Base-by-base conservation (phyloP, 2,888 invertebrate species). In the Athalia circularis region DNA sequence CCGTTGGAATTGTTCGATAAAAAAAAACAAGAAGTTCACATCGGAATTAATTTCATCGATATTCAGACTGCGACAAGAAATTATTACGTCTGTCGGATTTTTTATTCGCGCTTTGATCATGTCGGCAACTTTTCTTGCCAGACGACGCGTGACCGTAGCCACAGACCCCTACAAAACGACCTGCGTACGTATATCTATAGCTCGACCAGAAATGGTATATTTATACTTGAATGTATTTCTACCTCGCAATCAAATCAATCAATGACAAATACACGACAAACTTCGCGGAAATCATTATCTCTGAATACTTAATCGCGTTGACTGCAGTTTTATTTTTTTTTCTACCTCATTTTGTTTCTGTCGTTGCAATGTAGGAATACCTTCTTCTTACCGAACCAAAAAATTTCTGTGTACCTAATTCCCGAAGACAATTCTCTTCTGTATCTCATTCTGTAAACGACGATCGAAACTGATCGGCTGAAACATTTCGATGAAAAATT, bases 221-320 rank as follows among this genome's bases (percentile, higher is more conserved):
- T 29, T 29, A 29, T 29, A 29, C 29, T 43, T 54, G 11, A 15
- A 52, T 11, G 15, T 50, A n/a, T 29, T 52, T 68, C 54, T 68
- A 13, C 68, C 50, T 54, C 68, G 43, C 29, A 68, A 68, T 68
- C 68, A 54, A 68, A 54, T 52, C 68, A 54, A 68, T 68, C 68
- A 68, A 68, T 68, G 68, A 68, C 54, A 54, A 68, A 68, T 68
- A 52, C 43, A 29, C 29, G 54, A 50, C 54, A 29, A 54, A 52
- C 29, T 3, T 52, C 29, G 43, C 29, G 50, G n/a, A 68, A 68
- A 68, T 68, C 68, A 68, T 68, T 68, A 68, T 68, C 43, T 43
- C 68, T 54, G 29, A 48, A 48, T 48, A 29, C 29, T 29, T 29
- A 29, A 29, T 29, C 29, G 29, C 29, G 29, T 29, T 29, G 29